Base-by-base conservation (phyloP, 2,888 invertebrate species). In the Colletes collaris region DNA sequence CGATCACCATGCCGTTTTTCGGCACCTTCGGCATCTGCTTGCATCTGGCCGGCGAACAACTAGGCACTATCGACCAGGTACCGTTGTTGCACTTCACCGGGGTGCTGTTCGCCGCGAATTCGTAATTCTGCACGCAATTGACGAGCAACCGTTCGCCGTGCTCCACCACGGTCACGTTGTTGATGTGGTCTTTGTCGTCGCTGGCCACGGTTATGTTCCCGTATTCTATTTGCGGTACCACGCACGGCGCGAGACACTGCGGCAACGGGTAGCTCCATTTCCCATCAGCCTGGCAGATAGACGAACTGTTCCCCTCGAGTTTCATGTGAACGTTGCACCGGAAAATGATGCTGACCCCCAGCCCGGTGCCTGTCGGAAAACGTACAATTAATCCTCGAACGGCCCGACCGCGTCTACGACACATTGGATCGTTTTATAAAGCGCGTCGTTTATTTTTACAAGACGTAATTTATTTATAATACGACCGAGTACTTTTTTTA, bases 211-310 rank as follows among this genome's bases (percentile, higher is more conserved):
- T 95, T 4, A 97, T 95, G 76, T 95, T 94, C 4, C 97, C 97
- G 90, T 97, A 96, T 0, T 96, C 96, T 16, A 97, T 97, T 87
- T 96, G 96, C 0, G 99, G 99, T 0, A 99, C 97, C 16, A 98
- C 97, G 91, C 99, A 99, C 0, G 99, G 98, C 1, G 98, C 99
- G 89, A 97, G 94, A 90, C 99, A 99, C 93, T 96, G 96, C 0
- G 99, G 99, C 76, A 98, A 93, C 0, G 97, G 96, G 93, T 98
- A 97, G 86, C 98, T 96, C 99, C 99, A 99, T 84, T 96, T 96
- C 0, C 99, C 99, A 92, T 98, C 97, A 84, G 96, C 97, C 93
- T 97, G 97, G 90, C 99, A 99, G 11, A 99, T 97, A 0, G 98
- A 97, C 1, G 98, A 98, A 0, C 97, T 96, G 86, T 97, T 96